phyloP scores from a whole-genome alignment of 2,113 vertebrate genomes.

The Camelus bactrianus region DNA sequence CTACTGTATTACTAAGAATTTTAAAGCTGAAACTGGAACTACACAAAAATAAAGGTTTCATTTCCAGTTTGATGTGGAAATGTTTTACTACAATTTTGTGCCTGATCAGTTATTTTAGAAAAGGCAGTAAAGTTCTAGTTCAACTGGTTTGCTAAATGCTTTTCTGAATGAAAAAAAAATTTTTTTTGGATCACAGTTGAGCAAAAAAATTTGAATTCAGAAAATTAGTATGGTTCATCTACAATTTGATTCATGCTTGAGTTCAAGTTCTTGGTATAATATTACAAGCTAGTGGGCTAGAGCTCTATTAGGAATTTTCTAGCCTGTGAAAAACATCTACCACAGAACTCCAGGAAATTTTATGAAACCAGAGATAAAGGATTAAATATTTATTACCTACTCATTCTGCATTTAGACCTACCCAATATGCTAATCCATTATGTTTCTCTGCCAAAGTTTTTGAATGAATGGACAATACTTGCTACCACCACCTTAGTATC shows the following conservation, averaged over 20 bases:
- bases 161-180: slow-evolving; percentile 48
- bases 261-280: slow-evolving; percentile 45
- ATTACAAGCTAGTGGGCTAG: slow-evolving; percentile 22
- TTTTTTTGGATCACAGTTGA: not conserved
- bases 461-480: not conserved
- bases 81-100: slow-evolving; percentile 34
- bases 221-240: slow-evolving; percentile 31
- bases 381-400: slow-evolving; percentile 55
- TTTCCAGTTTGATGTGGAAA: slow-evolving; percentile 42
- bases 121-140: slow-evolving; percentile 31
- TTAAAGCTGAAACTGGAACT: slow-evolving; percentile 7
- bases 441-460: not conserved
- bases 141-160: not conserved
- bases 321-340: slow-evolving; percentile 43
- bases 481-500: not conserved
- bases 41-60: slow-evolving; percentile 5
- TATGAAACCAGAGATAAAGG: slow-evolving; percentile 55
- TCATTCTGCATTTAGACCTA: slow-evolving; percentile 25
- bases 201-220: not conserved
- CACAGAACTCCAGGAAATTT: slow-evolving; percentile 35
- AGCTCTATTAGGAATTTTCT: slow-evolving; percentile 28
- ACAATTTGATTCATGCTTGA: slow-evolving; percentile 25
- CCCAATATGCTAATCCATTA: slow-evolving; percentile 1
- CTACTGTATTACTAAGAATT: not conserved
- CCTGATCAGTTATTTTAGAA: slow-evolving; percentile 44